A percentile compares a stretch with the other conserved stretches of the same genome.
phyloP scores from a whole-genome alignment of 1,140 invertebrate species.

The Calosoma granatense region DNA sequence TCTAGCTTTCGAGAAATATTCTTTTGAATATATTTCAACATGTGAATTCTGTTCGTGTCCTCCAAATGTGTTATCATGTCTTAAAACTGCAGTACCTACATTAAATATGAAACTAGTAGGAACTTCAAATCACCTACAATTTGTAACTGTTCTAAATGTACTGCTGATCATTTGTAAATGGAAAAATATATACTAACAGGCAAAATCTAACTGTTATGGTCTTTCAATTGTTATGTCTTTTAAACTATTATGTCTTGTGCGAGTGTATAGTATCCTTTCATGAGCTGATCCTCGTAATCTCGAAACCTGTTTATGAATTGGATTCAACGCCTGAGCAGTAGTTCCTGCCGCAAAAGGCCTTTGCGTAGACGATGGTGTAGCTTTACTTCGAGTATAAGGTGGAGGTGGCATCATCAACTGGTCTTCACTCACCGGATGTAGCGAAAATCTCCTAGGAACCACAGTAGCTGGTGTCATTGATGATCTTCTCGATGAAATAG shows the following conservation, averaged over 20 bases:
- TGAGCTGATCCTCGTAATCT: background rate
- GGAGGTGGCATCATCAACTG: conserved; percentile 15
- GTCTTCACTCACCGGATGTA: conserved; percentile 33
- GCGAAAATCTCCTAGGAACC: conserved; percentile 34
- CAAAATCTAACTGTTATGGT: no score
- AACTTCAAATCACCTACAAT: no score
- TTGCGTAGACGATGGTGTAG: background rate
- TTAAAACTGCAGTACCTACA: no score
- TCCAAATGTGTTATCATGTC: no score
- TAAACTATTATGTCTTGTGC: conserved; percentile 11
- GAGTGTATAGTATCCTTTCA: background rate
- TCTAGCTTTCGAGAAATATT: no score
- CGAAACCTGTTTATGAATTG: background rate
- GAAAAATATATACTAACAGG: no score
- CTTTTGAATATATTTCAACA: no score
- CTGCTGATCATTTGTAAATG: no score
- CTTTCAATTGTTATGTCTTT: conserved; percentile 8
- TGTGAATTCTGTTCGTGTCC: no score
- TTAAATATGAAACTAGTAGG: no score
- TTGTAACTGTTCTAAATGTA: no score
- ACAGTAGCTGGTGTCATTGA: conserved; percentile 17
- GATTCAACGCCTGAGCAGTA: background rate
- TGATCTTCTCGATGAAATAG: conserved; percentile 13
- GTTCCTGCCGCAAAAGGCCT: background rate
- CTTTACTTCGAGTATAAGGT: background rate